These are phyloP conservation scores for Manacus vitellinus DNA, from an alignment of 2,113 vertebrate species.

Conservation along the genomic window DNA sequence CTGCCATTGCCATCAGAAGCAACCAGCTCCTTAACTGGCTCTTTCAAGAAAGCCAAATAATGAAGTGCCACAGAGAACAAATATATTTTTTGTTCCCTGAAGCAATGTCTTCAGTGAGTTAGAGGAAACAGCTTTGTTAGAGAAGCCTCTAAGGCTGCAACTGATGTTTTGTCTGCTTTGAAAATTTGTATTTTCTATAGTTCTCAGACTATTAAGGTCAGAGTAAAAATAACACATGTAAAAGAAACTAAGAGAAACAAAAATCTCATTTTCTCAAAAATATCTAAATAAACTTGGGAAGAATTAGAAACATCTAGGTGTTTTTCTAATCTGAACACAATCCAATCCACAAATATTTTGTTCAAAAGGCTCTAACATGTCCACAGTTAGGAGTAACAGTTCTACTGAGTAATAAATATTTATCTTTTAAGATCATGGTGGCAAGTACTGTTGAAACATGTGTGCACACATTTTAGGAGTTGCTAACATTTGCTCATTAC, in stretches of 20 bases:
- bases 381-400: not conserved
- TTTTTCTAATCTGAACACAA: not conserved
- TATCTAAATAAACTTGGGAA: not conserved
- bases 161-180: not conserved
- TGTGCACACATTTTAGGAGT: not conserved
- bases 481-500: not conserved
- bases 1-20: not conserved
- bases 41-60: constrained; percentile 20
- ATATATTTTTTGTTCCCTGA: not conserved
- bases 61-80: not conserved
- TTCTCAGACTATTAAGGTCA: not conserved
- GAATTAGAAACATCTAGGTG: not conserved
- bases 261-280: not conserved
- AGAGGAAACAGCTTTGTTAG: not conserved
- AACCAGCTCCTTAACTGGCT: not conserved
- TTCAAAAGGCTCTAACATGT: not conserved
- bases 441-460: not conserved
- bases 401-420: not conserved
- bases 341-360: not conserved
- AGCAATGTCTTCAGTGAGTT: not conserved
- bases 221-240: not conserved
- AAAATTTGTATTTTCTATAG: not conserved
- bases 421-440: not conserved
- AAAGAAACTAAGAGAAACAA: not conserved
- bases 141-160: not conserved